These are phyloP conservation scores for Apeira syringaria DNA, from an alignment of 2,888 invertebrate genomes.

Conservation along the genomic window DNA sequence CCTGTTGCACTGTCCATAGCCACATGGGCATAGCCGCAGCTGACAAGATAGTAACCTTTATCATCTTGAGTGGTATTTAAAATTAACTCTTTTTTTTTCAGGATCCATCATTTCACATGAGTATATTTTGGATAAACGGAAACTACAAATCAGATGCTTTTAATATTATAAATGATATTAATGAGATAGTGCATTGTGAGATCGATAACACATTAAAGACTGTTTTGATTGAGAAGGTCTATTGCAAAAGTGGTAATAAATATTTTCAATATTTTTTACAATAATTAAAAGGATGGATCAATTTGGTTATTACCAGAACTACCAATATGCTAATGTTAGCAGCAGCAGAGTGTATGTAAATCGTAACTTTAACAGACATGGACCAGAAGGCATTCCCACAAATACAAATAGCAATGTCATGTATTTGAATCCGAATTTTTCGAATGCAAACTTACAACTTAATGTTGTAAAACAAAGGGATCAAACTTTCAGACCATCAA, in stretches of 20 bases:
- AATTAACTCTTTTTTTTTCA: no score
- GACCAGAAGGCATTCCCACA: conserved; percentile 4
- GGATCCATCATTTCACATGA: conserved; percentile 93
- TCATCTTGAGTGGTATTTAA: no score
- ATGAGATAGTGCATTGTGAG: conserved; percentile 58
- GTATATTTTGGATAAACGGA: conserved; percentile 91
- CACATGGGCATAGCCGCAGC: no score
- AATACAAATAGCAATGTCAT: conserved; percentile 32
- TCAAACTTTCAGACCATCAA: conserved; percentile 43
- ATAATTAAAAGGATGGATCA: conserved; percentile 38
- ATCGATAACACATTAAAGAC: conserved; percentile 59
- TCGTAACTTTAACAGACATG: conserved; percentile 63
- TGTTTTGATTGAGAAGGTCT: conserved; percentile 79
- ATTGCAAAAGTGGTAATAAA: conserved; percentile 91
- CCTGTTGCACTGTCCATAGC: no score
- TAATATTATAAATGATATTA: conserved; percentile 74
- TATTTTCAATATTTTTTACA: conserved; percentile 82
- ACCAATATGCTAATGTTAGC: conserved; percentile 26
- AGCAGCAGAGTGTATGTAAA: conserved; percentile 66
- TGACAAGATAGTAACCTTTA: no score
- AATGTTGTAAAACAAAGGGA: conserved; percentile 5
- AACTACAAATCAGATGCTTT: conserved; percentile 82
- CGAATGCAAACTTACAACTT: conserved; percentile 17
- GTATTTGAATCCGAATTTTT: conserved; percentile 63
- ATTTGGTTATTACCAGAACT: conserved; percentile 16